These are phyloP conservation scores for Tetragonula clypearis DNA, from an alignment of 1,140 invertebrate species.

Conservation along the genomic window DNA sequence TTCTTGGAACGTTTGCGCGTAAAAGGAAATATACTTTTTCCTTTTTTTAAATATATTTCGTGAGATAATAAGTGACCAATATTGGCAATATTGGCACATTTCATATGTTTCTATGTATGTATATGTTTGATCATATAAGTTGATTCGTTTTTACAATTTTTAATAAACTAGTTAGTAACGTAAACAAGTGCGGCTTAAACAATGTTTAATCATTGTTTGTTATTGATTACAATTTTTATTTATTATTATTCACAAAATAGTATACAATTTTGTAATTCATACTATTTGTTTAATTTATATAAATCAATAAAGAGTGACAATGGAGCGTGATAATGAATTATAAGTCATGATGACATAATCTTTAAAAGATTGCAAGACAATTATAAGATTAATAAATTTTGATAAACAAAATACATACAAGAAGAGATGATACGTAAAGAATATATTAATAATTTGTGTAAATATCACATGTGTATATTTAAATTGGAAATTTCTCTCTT, in stretches of 20 bases:
- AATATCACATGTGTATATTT: constrained; percentile 31
- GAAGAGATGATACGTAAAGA: background rate
- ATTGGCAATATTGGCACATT: background rate
- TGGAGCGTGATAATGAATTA: background rate
- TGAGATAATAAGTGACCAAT: background rate
- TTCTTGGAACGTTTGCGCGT: background rate
- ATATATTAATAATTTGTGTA: constrained; percentile 27
- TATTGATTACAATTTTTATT: constrained; percentile 27
- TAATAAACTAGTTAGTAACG: background rate
- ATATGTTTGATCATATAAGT: constrained; percentile 3
- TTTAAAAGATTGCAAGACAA: constrained; percentile 3
- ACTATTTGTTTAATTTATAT: background rate
- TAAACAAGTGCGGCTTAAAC: constrained; percentile 6
- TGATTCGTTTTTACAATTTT: background rate
- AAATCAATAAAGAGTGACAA: background rate
- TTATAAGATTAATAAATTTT: constrained; percentile 26
- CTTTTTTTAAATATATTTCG: background rate
- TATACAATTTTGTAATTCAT: constrained; percentile 2
- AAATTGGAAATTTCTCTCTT: constrained; percentile 6
- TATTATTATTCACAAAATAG: constrained; percentile 27
- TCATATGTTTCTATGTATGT: background rate
- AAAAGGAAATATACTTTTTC: background rate
- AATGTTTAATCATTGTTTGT: constrained; percentile 4
- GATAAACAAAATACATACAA: background rate
- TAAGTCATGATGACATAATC: background rate